Base-by-base conservation (phyloP, 2,888 invertebrate species). In the Corythucha ciliata region DNA sequence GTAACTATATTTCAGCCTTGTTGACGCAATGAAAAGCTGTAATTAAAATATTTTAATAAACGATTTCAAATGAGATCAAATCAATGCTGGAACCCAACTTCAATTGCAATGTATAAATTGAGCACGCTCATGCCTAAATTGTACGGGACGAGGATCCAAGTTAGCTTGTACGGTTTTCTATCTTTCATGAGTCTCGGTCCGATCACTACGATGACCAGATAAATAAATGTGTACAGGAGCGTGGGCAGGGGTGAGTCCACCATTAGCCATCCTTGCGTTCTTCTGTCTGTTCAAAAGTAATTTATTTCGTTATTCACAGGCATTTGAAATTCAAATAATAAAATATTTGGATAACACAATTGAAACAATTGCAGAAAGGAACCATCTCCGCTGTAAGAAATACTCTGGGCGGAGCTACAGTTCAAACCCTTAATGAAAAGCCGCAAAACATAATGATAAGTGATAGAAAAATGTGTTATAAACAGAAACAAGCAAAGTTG, bases 161-260 rank as follows among this genome's bases (percentile, higher is more conserved):
- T 81, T 40, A 93, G 69, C 59, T 81, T 74, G 63, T 86, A 81
- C 0, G 92, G 83, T 64, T 77, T 75, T 54, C 84, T 73, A 57
- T 81, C 75, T 65, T 75, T 77, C 91, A 92, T 90, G 27, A 83
- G 60, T 65, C 78, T 82, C 32, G 92, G 91, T 2, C 90, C 89
- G 18, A 77, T 69, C 76, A 80, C 81, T 10, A 90, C 88, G 61
- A 87, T 76, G 60, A 79, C 72, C 36, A 90, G 72, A 66, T 91
- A 91, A 8, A 81, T 59, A 44, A 77, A 57, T 10, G 84, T 81
- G 66, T 84, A 80, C 18, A 79, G 62, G 4, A 81, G 63, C 4
- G 86, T 87, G 1, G 85, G 83, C 50, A 75, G 66, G 1, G 87
- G 87, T 0, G 89, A 88, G 62, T 85, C 83, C 50, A 90, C 89